phyloP scores from a whole-genome alignment of 2,888 invertebrate genomes.

The Nomada goodeniana region DNA sequence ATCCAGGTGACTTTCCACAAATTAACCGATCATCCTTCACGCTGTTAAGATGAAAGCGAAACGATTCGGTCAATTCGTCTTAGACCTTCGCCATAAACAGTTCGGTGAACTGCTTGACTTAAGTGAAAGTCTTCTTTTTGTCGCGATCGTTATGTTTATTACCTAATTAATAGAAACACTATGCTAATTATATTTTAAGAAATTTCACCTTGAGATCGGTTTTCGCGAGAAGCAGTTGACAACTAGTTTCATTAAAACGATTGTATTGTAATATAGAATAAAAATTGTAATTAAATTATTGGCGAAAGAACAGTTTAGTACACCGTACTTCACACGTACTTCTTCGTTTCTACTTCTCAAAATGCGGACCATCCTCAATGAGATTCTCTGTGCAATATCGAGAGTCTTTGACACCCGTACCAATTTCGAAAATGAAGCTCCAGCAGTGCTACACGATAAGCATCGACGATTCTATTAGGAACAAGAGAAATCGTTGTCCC shows the following conservation, averaged over 20 bases:
- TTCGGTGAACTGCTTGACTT: background rate
- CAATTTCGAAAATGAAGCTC: slow-evolving; percentile 23
- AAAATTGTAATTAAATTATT: too few relatives aligned
- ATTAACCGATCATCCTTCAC: background rate
- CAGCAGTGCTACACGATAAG: slow-evolving; percentile 18
- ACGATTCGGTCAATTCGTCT: slow-evolving; percentile 11
- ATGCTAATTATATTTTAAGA: too few relatives aligned
- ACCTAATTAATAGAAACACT: too few relatives aligned
- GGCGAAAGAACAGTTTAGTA: background rate
- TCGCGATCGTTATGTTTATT: too few relatives aligned
- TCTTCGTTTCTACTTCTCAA: background rate
- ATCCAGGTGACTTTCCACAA: slow-evolving; percentile 16
- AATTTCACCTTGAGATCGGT: too few relatives aligned
- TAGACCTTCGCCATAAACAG: background rate
- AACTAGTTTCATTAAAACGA: too few relatives aligned
- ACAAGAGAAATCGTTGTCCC: slow-evolving; percentile 11
- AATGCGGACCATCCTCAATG: background rate
- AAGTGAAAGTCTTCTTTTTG: slow-evolving; percentile 11
- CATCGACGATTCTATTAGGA: slow-evolving; percentile 16
- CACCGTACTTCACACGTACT: background rate
- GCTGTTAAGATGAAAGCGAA: slow-evolving; percentile 8
- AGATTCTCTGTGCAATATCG: background rate
- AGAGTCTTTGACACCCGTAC: slow-evolving; percentile 1
- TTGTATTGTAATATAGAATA: too few relatives aligned
- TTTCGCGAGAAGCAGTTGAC: too few relatives aligned